A percentile compares a stretch with the other conserved stretches of the same genome.
Evolutionary conservation across 2,888 invertebrate genomes (phyloP).

Genomic region (Erebia palarica): DNA sequence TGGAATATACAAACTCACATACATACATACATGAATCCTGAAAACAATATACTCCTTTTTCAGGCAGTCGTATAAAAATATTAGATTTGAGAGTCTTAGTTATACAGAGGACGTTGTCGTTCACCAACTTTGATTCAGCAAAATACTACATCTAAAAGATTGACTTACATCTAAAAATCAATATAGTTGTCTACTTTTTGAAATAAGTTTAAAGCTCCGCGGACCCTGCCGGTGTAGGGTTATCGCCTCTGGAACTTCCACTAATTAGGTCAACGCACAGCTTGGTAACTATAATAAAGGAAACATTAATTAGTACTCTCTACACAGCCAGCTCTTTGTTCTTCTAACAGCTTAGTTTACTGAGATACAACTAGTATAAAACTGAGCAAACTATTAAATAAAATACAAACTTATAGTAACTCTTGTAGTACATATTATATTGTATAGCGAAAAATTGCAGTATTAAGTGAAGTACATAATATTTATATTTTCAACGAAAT

Average conservation of each 20-base stretch:
- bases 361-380: not conserved
- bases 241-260: slow-evolving; percentile 6
- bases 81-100: too few species aligned
- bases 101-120: too few species aligned
- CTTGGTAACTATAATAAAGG: slow-evolving; percentile 35
- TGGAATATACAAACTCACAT: too few species aligned
- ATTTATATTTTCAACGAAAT: too few species aligned
- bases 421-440: too few species aligned
- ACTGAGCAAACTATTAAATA: not conserved
- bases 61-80: too few species aligned
- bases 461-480: too few species aligned
- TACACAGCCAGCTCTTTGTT: slow-evolving; percentile 32
- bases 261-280: slow-evolving; percentile 33
- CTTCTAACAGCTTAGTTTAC: slow-evolving; percentile 16
- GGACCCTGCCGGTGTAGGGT: slow-evolving; percentile 2
- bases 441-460: too few species aligned
- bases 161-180: not conserved
- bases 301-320: slow-evolving; percentile 37
- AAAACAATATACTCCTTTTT: too few species aligned
- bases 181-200: not conserved
- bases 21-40: too few species aligned
- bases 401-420: too few species aligned
- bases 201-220: slow-evolving; percentile 4
- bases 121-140: not conserved
- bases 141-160: not conserved